These are phyloP conservation scores for Chloroceryle inda DNA, from an alignment of 2,797 vertebrate species.

Conservation along the genomic window DNA sequence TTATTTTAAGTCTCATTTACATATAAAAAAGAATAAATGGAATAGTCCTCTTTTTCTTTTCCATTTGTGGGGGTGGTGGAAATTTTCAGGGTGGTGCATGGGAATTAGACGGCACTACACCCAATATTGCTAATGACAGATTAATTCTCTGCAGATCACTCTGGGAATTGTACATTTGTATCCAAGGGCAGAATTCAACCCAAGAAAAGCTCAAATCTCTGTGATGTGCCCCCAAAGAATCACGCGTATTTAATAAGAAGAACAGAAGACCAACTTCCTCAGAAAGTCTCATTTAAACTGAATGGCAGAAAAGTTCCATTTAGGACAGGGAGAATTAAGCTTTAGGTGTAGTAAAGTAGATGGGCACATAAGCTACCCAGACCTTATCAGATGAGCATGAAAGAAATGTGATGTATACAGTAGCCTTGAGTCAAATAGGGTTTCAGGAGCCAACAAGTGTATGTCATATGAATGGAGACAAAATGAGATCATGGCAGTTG, in stretches of 20 bases:
- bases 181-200: constrained; percentile 49
- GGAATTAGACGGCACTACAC: constrained; percentile 56
- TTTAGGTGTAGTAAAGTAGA: not conserved
- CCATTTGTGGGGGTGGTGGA: constrained; percentile 65
- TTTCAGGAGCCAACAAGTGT: constrained; percentile 40
- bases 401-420: constrained; percentile 22
- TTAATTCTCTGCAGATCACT: constrained; percentile 68
- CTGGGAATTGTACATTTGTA: constrained; percentile 43
- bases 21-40: constrained; percentile 83
- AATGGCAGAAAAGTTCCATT: constrained; percentile 14
- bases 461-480: not conserved
- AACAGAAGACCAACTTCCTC: constrained; percentile 10
- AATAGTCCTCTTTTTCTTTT: constrained; percentile 61
- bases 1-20: constrained; percentile 85
- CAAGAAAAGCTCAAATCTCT: constrained; percentile 37
- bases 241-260: not conserved
- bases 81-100: constrained; percentile 69
- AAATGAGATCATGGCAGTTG: constrained; percentile 52
- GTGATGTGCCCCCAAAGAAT: constrained; percentile 58
- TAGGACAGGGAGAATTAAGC: not conserved
- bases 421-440: constrained; percentile 4
- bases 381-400: constrained; percentile 49
- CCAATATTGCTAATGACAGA: constrained; percentile 71
- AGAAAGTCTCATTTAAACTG: not conserved
- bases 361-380: not conserved